Conservation (phyloP, 2,113 vertebrate genomes). For the Phaethon lepturus region DNA sequence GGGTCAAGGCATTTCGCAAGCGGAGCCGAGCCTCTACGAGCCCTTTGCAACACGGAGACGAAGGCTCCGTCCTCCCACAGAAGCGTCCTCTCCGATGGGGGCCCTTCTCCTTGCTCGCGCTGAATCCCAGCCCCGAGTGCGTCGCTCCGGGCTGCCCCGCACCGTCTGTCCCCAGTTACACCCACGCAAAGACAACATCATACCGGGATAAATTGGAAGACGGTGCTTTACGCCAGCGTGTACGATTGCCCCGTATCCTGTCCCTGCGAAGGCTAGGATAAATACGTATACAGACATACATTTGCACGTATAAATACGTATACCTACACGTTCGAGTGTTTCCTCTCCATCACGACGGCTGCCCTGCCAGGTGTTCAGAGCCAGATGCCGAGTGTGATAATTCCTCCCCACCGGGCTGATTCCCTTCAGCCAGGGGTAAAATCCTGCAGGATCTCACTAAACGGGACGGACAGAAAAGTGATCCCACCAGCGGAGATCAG, state of each 20-base stretch:
- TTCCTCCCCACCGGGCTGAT: neutral
- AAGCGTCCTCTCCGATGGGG: neutral
- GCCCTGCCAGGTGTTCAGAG: neutral
- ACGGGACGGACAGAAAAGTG: accelerated
- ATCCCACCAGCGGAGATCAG: neutral
- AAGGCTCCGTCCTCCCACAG: neutral
- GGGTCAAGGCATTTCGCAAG: accelerated
- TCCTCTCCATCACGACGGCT: neutral
- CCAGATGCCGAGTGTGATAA: neutral
- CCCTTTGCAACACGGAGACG: neutral
- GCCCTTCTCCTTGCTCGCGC: neutral
- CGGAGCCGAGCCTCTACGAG: neutral
- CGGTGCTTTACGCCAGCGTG: neutral
- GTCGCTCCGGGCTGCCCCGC: neutral
- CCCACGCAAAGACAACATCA: neutral
- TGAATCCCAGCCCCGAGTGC: accelerated
- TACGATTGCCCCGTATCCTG: accelerated
- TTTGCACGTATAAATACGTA: accelerated
- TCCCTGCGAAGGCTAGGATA: neutral
- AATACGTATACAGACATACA: accelerated
- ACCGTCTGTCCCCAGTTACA: neutral
- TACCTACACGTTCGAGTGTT: accelerated
- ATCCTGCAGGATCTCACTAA: neutral
- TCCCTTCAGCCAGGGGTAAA: neutral
- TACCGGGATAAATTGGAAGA: neutral